phyloP scores from a whole-genome alignment of 2,113 vertebrate genomes.

The Cololabis saira region DNA sequence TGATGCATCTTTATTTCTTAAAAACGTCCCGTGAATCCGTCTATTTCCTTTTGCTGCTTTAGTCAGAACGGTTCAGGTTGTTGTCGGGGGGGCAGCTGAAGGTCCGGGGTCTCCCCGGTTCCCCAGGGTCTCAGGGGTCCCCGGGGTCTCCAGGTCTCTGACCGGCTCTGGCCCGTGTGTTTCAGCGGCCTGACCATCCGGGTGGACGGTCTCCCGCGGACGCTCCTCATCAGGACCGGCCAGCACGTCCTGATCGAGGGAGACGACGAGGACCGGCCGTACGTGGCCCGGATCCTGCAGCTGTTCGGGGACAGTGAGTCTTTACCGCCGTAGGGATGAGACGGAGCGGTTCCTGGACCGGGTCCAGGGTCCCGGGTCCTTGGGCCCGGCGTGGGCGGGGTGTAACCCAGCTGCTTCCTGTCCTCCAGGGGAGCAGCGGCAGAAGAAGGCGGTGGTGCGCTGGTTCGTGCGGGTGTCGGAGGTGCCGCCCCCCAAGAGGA shows the following conservation, averaged over 20 bases:
- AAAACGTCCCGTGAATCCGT: too few species aligned
- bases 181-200: constrained; percentile 84
- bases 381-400: too few species aligned
- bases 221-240: constrained; percentile 75
- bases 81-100: too few species aligned
- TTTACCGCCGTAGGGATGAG: neutral
- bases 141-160: accelerated
- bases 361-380: too few species aligned
- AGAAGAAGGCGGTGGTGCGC: constrained; percentile 87
- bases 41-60: neutral
- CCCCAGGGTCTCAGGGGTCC: too few species aligned
- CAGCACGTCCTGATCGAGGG: constrained; percentile 90
- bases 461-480: constrained; percentile 89
- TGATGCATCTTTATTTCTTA: neutral
- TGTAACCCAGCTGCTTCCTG: neutral
- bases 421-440: constrained; percentile 69
- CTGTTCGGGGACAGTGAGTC: constrained; percentile 89
- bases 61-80: too few species aligned
- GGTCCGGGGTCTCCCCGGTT: neutral
- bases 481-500: constrained; percentile 81
- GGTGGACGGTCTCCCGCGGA: constrained; percentile 64
- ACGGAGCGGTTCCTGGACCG: neutral
- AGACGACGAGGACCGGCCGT: constrained; percentile 84
- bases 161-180: neutral
- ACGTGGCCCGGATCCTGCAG: constrained; percentile 86